phyloP scores from a whole-genome alignment of 2,113 vertebrate species.

The Dendrocopos noguchii region DNA sequence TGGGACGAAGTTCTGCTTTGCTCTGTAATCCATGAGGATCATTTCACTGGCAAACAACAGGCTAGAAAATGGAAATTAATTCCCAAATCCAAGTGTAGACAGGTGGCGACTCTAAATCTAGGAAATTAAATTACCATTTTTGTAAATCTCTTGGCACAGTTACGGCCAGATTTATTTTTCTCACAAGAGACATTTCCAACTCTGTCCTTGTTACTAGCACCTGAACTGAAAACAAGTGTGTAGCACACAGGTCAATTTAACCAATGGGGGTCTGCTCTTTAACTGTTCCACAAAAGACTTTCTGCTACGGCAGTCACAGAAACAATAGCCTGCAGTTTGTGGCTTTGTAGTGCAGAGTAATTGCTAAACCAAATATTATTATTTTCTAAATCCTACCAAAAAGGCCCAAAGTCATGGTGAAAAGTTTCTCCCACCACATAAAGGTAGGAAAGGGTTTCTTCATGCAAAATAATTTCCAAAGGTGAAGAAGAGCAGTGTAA shows the following conservation, averaged over 20 bases:
- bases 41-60: background rate
- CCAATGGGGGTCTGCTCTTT: background rate
- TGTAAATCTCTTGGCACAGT: background rate
- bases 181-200: background rate
- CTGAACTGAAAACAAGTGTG: background rate
- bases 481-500: background rate
- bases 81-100: background rate
- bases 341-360: background rate
- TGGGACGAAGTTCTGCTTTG: background rate
- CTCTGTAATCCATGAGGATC: background rate
- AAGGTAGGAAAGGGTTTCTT: background rate
- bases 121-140: background rate
- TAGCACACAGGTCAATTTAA: background rate
- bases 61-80: background rate
- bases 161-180: slow-evolving; percentile 15
- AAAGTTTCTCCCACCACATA: background rate
- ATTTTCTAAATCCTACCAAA: background rate
- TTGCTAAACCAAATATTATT: background rate
- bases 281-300: background rate
- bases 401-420: background rate
- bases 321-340: background rate
- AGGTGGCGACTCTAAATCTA: background rate
- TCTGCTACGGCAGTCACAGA: background rate
- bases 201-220: background rate
- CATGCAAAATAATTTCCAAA: background rate